Evolutionary conservation across 2,888 invertebrate genomes (phyloP), one percentile per base, ranked within the genome.

Genomic region (Leucophenga maculata): DNA sequence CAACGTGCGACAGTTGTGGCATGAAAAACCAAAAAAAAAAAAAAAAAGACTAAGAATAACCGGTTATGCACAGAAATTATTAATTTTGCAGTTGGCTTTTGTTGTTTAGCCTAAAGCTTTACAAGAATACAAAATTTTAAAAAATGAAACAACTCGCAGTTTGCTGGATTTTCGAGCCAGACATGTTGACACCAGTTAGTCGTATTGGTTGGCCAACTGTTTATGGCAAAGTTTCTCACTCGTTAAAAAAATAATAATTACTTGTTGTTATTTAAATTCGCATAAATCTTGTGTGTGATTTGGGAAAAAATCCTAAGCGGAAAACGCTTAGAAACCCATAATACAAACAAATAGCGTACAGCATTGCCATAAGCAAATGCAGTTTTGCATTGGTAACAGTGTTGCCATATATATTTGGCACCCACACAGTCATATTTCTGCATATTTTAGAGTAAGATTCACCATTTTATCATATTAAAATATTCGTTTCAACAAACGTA

Each of bases 121-220:
- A 73, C 72, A 71, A 77, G 71, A 78, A 79, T 74, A 6, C 39
- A 39, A 39, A 39, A 39, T 11, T 39, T 48, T 4, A 54, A 54
- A 54, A n/a, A 44, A 13, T 26, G 13, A 26, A 3, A 8, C 22
- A 57, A 55, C 62, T 31, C n/a, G 64, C 50, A 54, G 55, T 67
- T 52, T 65, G 71, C 46, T 79, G 69, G 69, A 71, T 74, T 26
- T 26, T 2, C 62, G 74, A 74, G 75, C 81, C 79, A 84, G 84
- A 84, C 80, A 82, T 79, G 78, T 82, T 84, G 80, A 81, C 84
- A 81, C 80, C 84, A 82, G 73, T 60, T 60, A 18, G 44, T 64
- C 26, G 62, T 1, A 18, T 64, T 32, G 31, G 60, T 39, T 39
- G 39, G 39, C 31, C 57, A 22, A 26, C 55, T 55, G 52, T 52